Percentiles rank a stretch among this genome's conserved stretches.
Evolutionary conservation across 2,888 invertebrate species (phyloP).

Genomic region (Rhopalosiphum nymphaeae): DNA sequence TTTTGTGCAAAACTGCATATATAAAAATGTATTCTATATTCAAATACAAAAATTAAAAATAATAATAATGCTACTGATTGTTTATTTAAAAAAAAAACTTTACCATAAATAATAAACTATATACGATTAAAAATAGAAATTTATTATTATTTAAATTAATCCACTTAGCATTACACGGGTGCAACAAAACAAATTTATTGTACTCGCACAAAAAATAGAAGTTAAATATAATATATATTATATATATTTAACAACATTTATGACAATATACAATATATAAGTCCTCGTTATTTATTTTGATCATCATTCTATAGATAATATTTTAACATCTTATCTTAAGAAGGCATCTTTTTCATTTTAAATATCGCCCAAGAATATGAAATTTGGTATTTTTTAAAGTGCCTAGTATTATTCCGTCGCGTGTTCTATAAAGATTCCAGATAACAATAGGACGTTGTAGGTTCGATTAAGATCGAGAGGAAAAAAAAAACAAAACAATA

Average conservation of each 20-base stretch:
- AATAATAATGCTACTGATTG: background rate
- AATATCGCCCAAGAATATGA: background rate
- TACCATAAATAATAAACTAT: background rate
- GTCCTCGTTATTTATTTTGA: background rate
- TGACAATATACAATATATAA: background rate
- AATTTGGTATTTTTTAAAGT: background rate
- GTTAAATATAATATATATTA: background rate
- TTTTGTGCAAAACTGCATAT: background rate
- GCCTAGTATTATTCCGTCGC: background rate
- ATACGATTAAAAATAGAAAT: slow-evolving; percentile 1
- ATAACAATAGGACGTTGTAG: slow-evolving; percentile 23
- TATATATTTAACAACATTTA: background rate
- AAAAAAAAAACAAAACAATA: background rate
- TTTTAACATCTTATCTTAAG: background rate
- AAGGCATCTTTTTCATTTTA: background rate
- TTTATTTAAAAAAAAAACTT: background rate
- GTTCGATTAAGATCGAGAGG: slow-evolving; percentile 47
- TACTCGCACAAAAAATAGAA: background rate
- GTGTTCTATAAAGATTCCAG: slow-evolving; percentile 26
- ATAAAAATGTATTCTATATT: background rate
- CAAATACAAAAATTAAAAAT: background rate
- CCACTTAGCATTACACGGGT: background rate
- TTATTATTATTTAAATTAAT: background rate
- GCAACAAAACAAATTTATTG: background rate
- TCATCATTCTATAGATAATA: background rate